These are phyloP conservation scores for Mesocentrotus franciscanus DNA, from an alignment of 53 echinoderm and acorn worm genomes.

Conservation along the genomic window DNA sequence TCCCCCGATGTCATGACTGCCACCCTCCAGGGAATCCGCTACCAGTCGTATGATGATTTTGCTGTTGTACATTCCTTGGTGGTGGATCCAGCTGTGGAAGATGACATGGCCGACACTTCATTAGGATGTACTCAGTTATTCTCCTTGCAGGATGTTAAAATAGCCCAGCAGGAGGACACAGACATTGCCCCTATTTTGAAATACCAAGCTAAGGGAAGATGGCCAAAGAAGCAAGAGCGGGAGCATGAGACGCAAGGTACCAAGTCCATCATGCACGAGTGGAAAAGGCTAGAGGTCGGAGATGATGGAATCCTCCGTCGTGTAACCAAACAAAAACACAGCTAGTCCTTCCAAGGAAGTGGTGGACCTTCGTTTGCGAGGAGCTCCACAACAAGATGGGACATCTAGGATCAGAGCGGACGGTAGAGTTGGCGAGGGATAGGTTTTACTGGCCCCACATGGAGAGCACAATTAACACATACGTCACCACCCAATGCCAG, in stretches of 20 bases:
- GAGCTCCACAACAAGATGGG: too few relatives aligned
- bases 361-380: too few relatives aligned
- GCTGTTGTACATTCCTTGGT: background rate
- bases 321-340: too few relatives aligned
- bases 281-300: too few relatives aligned
- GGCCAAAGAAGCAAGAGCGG: conserved; percentile 20
- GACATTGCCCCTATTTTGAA: conserved; percentile 40
- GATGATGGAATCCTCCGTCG: too few relatives aligned
- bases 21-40: background rate
- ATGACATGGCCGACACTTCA: background rate
- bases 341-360: too few relatives aligned
- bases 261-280: conserved; percentile 54
- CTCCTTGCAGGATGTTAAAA: conserved; percentile 40
- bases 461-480: too few relatives aligned
- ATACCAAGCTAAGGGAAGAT: conserved; percentile 2
- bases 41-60: background rate
- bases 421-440: too few relatives aligned
- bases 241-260: conserved; percentile 7
- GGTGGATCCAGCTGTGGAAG: background rate
- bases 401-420: too few relatives aligned
- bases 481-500: too few relatives aligned
- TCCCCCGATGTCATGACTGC: conserved; percentile 5
- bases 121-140: background rate
- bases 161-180: conserved; percentile 58
- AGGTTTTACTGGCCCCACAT: too few relatives aligned